Evolutionary conservation across 2,113 vertebrate genomes (phyloP).

Genomic region (Hassar affinis): DNA sequence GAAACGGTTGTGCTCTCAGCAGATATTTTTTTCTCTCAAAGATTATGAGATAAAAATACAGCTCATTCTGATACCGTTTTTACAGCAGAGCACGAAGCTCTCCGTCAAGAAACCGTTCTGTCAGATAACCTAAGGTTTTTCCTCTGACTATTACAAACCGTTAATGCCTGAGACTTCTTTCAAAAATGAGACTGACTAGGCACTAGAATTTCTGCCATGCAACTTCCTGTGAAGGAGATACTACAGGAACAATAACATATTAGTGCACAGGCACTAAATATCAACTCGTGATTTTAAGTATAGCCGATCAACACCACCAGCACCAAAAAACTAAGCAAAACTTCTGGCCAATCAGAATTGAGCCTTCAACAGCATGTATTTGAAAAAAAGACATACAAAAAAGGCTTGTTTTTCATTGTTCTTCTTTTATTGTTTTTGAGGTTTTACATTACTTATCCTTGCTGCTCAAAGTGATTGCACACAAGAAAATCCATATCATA

Average conservation of each 20-base stretch:
- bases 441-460: conserved; percentile 44
- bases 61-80: neutral
- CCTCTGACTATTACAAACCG: neutral
- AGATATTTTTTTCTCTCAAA: neutral
- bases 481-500: conserved; percentile 41
- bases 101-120: neutral
- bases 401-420: conserved; percentile 23
- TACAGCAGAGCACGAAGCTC: neutral
- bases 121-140: neutral
- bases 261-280: neutral
- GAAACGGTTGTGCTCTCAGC: neutral
- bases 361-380: neutral
- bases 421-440: conserved; percentile 24
- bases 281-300: neutral
- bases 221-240: neutral
- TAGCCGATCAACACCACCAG: too few relatives aligned
- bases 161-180: too few relatives aligned
- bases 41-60: neutral
- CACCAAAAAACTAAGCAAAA: too few relatives aligned
- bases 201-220: too few relatives aligned
- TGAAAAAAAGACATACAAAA: neutral
- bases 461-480: conserved; percentile 44
- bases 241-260: neutral
- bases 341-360: neutral
- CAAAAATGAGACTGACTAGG: too few relatives aligned